These are phyloP conservation scores for Psilopsiagon aurifrons DNA, from an alignment of 2,113 vertebrate species.

Conservation along the genomic window DNA sequence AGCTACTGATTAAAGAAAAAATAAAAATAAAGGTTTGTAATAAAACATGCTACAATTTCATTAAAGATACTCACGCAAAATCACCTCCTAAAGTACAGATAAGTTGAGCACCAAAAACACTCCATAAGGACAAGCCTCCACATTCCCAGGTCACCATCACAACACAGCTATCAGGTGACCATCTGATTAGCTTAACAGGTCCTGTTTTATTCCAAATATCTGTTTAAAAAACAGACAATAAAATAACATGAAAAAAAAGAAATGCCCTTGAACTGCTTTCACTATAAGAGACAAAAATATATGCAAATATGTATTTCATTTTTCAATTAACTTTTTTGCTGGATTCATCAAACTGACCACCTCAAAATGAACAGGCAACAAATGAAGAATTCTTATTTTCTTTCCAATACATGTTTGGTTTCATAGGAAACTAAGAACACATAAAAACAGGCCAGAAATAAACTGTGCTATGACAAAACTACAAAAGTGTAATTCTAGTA, in stretches of 20 bases:
- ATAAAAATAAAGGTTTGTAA: not conserved
- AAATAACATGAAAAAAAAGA: not conserved
- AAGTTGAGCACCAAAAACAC: conserved; percentile 97
- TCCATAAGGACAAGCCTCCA: conserved; percentile 96
- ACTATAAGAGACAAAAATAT: not conserved
- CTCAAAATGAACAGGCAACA: not conserved
- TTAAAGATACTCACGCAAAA: conserved; percentile 87
- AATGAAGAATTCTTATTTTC: not conserved
- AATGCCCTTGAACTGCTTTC: not conserved
- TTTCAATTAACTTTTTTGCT: not conserved
- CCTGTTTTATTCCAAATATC: conserved; percentile 99
- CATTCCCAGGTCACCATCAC: conserved; percentile 95
- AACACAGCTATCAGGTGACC: conserved; percentile 97
- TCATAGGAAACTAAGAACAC: not conserved
- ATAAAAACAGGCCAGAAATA: not conserved
- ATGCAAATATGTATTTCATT: not conserved
- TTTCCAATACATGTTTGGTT: not conserved
- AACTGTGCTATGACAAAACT: not conserved
- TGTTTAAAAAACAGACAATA: conserved; percentile 67
- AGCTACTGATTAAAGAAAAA: not conserved
- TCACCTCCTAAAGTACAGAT: conserved; percentile 98
- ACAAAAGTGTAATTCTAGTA: not conserved
- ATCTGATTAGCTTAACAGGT: conserved; percentile 90
- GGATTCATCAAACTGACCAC: not conserved
- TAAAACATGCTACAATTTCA: not conserved